Conservation (phyloP, 2,113 vertebrate species). For the Romanogobio albipinnatus region DNA sequence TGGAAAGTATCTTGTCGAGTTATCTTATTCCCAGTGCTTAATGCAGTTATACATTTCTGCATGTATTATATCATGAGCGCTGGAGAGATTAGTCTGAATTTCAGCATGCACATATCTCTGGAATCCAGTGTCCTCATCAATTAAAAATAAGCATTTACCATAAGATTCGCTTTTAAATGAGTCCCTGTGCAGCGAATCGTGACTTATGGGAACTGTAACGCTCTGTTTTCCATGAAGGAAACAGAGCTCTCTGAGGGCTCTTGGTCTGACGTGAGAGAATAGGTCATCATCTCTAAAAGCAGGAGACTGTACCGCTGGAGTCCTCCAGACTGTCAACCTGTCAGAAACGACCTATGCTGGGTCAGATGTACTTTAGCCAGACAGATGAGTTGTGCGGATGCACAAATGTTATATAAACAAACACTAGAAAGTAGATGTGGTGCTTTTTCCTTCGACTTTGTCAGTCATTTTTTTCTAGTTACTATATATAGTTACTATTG, state of each 20-base stretch:
- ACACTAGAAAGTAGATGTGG: not conserved
- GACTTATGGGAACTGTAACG: not conserved
- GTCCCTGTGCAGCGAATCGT: not conserved
- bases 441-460: not conserved
- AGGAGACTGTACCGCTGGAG: not conserved
- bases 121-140: not conserved
- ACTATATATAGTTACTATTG: too few species aligned
- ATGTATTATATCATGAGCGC: not conserved
- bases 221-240: not conserved
- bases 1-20: not conserved
- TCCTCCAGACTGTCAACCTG: not conserved
- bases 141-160: constrained; percentile 20
- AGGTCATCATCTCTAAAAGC: constrained; percentile 19
- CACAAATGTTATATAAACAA: not conserved
- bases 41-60: constrained; percentile 2
- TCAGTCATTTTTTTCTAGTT: not conserved
- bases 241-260: not conserved
- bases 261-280: not conserved
- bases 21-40: not conserved
- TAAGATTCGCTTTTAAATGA: not conserved
- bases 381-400: not conserved
- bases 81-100: constrained; percentile 3
- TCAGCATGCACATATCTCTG: not conserved
- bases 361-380: not conserved
- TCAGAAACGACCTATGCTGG: constrained; percentile 2